A percentile compares a stretch with the other conserved stretches of the same genome.
Evolutionary conservation across 2,797 vertebrate genomes (phyloP).

Genomic region (Zenarchopterus dispar): DNA sequence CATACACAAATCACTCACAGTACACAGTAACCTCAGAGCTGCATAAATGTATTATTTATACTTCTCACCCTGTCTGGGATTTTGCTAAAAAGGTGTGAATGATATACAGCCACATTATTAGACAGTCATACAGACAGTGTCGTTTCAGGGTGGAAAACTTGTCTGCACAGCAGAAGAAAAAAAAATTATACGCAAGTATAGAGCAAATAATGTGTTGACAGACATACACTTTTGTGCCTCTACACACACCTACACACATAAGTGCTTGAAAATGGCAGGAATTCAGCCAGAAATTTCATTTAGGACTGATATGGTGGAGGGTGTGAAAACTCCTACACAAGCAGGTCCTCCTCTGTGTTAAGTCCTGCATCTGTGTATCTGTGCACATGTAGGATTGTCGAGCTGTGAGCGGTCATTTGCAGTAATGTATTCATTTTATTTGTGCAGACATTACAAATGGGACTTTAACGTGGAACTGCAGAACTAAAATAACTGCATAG

Average conservation of each 20-base stretch:
- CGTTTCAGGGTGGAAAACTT: conserved; percentile 15
- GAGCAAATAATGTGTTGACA: neutral
- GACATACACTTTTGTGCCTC: neutral
- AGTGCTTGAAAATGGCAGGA: neutral
- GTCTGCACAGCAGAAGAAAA: neutral
- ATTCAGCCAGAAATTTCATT: conserved; percentile 7
- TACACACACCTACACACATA: neutral
- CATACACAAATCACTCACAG: conserved; percentile 19
- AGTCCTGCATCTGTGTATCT: neutral
- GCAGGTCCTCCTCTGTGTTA: neutral
- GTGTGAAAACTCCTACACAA: neutral
- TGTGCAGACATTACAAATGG: too few species aligned
- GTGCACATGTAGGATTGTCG: neutral
- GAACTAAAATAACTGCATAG: too few species aligned
- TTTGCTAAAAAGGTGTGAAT: conserved; percentile 44
- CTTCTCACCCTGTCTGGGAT: conserved; percentile 19
- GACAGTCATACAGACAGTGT: neutral
- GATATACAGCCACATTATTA: conserved; percentile 16
- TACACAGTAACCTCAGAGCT: conserved; percentile 17
- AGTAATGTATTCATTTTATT: too few species aligned
- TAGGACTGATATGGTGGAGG: neutral
- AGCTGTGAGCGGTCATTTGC: too few species aligned
- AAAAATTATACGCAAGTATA: neutral
- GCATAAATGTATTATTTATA: conserved; percentile 18
- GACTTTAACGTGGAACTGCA: too few species aligned